phyloP scores from a whole-genome alignment of 2,888 invertebrate genomes.

The Meandrusa payeni region DNA sequence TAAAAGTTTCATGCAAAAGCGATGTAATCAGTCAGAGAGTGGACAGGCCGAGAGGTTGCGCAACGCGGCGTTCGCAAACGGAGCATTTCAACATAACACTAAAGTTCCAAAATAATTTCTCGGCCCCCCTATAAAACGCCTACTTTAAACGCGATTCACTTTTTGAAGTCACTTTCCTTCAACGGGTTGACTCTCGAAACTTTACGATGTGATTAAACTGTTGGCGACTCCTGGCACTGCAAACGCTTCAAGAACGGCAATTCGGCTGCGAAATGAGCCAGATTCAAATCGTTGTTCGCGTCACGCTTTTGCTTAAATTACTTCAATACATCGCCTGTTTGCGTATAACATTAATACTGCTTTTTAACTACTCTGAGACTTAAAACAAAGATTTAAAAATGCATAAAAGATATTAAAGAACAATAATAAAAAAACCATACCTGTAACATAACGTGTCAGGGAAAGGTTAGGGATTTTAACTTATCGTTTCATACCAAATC shows the following conservation, averaged over 20 bases:
- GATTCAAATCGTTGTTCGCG: conserved; percentile 17
- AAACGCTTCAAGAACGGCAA: conserved; percentile 26
- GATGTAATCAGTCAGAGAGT: conserved; percentile 36
- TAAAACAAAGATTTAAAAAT: too few species aligned
- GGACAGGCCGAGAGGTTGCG: conserved; percentile 38
- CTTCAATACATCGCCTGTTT: conserved; percentile 3
- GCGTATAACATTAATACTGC: neutral
- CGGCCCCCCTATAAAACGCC: conserved; percentile 54
- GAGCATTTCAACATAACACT: conserved; percentile 62
- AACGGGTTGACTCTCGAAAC: conserved; percentile 41
- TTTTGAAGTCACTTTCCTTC: conserved; percentile 56
- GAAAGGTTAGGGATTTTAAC: too few species aligned
- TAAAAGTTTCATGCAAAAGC: conserved; percentile 30
- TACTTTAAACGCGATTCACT: conserved; percentile 55
- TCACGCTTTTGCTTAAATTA: conserved; percentile 8
- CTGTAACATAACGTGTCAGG: too few species aligned
- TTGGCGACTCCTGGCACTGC: conserved; percentile 49
- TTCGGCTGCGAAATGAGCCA: conserved; percentile 15
- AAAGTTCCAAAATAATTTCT: conserved; percentile 66
- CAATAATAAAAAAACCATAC: neutral
- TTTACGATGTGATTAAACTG: conserved; percentile 54
- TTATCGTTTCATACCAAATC: too few species aligned
- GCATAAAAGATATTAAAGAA: too few species aligned
- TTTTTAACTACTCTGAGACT: too few species aligned
- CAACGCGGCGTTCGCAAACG: conserved; percentile 44